These are phyloP conservation scores for Lepilemur ruficaudatus DNA, from an alignment of 2,797 vertebrate species.

Conservation along the genomic window DNA sequence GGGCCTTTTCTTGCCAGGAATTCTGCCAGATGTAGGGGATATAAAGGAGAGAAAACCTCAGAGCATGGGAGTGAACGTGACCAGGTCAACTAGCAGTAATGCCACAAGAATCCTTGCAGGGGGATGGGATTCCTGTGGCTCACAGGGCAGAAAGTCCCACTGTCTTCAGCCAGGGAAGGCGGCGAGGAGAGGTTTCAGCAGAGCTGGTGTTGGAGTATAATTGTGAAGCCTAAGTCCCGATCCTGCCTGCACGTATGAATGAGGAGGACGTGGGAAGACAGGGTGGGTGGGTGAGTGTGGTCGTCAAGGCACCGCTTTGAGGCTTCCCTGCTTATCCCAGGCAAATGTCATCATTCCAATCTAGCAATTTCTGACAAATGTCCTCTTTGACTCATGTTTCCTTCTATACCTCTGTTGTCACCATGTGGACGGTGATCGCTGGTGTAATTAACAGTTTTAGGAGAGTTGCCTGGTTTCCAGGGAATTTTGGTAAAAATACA, in stretches of 20 bases:
- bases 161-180: not conserved
- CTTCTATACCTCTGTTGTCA: conserved; percentile 6
- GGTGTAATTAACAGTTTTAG: conserved; percentile 19
- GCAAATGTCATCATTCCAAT: not conserved
- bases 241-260: not conserved
- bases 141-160: not conserved
- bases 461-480: not conserved
- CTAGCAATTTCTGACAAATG: not conserved
- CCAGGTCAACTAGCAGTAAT: not conserved
- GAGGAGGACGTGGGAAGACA: not conserved
- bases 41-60: not conserved
- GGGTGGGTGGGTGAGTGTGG: fast-evolving
- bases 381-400: not conserved
- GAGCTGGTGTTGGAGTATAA: not conserved
- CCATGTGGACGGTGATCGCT: not conserved
- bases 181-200: not conserved
- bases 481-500: conserved; percentile 3
- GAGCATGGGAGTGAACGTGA: not conserved
- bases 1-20: not conserved
- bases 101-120: not conserved
- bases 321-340: not conserved
- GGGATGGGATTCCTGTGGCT: not conserved
- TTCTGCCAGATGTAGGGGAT: not conserved
- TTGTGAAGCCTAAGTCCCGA: not conserved
- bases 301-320: not conserved